phyloP scores from a whole-genome alignment of 2,888 invertebrate species.

The Drosophila rubida region DNA sequence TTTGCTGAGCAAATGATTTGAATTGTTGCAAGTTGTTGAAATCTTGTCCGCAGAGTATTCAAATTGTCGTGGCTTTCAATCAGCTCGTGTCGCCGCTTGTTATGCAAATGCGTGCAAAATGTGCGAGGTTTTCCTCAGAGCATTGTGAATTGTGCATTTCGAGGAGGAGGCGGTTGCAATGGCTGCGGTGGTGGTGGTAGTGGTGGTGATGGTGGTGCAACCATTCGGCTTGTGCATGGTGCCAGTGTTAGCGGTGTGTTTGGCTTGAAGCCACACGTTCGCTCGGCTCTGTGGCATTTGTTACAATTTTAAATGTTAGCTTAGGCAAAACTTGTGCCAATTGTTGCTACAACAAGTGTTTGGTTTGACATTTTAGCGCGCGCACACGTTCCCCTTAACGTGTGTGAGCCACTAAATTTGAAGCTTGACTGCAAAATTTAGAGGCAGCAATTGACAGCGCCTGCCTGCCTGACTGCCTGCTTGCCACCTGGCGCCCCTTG shows the following conservation, averaged over 20 bases:
- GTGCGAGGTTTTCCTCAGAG: constrained; percentile 70
- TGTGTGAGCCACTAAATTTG: constrained; percentile 57
- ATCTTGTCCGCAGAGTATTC: no score
- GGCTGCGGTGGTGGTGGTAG: neutral
- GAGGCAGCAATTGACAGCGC: constrained; percentile 56
- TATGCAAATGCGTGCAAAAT: constrained; percentile 79
- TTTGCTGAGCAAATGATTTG: no score
- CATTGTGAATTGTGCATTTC: constrained; percentile 16
- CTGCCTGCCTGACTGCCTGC: constrained; percentile 6
- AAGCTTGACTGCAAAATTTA: constrained; percentile 26
- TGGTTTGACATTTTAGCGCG: constrained; percentile 74
- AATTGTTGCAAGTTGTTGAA: no score
- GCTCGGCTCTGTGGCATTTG: constrained; percentile 76
- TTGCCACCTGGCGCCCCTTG: constrained; percentile 48
- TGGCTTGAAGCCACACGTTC: constrained; percentile 78
- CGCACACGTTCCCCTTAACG: constrained; percentile 47
- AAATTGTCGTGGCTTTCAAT: constrained; percentile 10
- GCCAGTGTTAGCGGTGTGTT: constrained; percentile 32
- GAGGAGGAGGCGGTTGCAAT: constrained; percentile 2
- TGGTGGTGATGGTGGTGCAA: constrained; percentile 39
- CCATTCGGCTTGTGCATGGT: constrained; percentile 24
- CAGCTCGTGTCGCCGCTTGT: constrained; percentile 52
- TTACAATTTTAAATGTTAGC: constrained; percentile 81
- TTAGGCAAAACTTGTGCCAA: constrained; percentile 75
- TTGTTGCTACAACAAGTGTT: constrained; percentile 79